phyloP scores from a whole-genome alignment of 2,113 vertebrate species.

The Paedocypris sp. region DNA sequence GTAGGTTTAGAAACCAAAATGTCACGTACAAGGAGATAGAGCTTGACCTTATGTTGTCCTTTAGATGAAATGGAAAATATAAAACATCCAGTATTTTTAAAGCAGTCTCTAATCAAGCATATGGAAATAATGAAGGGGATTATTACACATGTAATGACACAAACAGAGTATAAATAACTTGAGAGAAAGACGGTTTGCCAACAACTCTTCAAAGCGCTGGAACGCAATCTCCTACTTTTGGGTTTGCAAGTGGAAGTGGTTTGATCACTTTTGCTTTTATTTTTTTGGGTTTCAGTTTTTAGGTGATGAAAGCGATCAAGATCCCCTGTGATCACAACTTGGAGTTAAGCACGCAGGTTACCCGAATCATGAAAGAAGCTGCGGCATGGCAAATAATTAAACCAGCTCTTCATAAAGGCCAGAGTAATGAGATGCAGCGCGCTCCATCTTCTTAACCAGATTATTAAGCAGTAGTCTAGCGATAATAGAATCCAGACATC shows the following conservation, averaged over 20 bases:
- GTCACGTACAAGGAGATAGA: too few relatives aligned
- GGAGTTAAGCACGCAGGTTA: slow-evolving; percentile 24
- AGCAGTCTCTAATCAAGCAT: too few relatives aligned
- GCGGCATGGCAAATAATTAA: slow-evolving; percentile 7
- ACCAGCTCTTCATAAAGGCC: slow-evolving; percentile 2
- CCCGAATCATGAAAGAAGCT: slow-evolving; percentile 1
- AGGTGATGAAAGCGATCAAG: slow-evolving; percentile 4
- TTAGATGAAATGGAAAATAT: too few relatives aligned
- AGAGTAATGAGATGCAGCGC: slow-evolving; percentile 5
- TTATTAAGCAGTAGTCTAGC: slow-evolving; percentile 13
- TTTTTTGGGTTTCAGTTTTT: slow-evolving; percentile 1
- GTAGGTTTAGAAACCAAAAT: too few relatives aligned
- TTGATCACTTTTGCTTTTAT: slow-evolving; percentile 11
- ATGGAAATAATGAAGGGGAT: background rate
- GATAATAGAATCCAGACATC: slow-evolving; percentile 18
- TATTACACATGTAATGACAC: slow-evolving; percentile 9
- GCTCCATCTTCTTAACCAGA: slow-evolving; percentile 11
- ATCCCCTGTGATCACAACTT: slow-evolving; percentile 6
- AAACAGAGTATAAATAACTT: slow-evolving; percentile 11
- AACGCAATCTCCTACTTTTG: slow-evolving; percentile 3
- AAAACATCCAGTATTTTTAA: too few relatives aligned
- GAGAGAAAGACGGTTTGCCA: background rate
- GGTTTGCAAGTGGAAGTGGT: background rate
- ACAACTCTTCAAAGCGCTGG: slow-evolving; percentile 13
- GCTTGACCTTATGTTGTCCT: too few relatives aligned